phyloP scores from a whole-genome alignment of 2,797 vertebrate genomes.

The Avahi laniger region DNA sequence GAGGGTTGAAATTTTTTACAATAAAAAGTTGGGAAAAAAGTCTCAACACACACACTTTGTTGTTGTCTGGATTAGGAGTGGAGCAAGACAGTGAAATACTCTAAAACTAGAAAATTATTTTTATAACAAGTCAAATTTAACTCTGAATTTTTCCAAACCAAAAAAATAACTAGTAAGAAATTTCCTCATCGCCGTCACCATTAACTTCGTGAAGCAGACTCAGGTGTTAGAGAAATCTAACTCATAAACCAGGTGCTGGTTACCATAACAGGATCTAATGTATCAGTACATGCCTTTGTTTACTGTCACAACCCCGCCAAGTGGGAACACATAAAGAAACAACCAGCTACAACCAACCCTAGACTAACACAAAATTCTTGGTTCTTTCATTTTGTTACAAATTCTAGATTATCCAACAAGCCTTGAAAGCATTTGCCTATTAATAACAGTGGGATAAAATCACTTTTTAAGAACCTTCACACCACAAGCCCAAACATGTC shows the following conservation, averaged over 20 bases:
- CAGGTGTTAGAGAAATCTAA: background rate
- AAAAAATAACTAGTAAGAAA: background rate
- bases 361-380: background rate
- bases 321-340: background rate
- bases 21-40: background rate
- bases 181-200: background rate
- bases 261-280: accelerated
- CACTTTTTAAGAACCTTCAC: background rate
- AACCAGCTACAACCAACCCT: background rate
- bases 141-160: background rate
- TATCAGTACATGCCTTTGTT: accelerated
- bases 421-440: background rate
- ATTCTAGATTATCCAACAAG: background rate
- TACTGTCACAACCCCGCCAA: background rate
- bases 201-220: background rate
- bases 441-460: background rate
- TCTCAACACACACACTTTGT: background rate
- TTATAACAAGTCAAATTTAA: background rate
- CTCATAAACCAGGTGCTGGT: background rate
- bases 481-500: background rate
- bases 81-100: background rate
- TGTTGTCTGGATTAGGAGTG: background rate
- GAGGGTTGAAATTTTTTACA: background rate
- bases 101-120: background rate
- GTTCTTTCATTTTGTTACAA: background rate